Evolutionary conservation across 2,113 vertebrate species (phyloP).

Genomic region (Blennius ocellaris): DNA sequence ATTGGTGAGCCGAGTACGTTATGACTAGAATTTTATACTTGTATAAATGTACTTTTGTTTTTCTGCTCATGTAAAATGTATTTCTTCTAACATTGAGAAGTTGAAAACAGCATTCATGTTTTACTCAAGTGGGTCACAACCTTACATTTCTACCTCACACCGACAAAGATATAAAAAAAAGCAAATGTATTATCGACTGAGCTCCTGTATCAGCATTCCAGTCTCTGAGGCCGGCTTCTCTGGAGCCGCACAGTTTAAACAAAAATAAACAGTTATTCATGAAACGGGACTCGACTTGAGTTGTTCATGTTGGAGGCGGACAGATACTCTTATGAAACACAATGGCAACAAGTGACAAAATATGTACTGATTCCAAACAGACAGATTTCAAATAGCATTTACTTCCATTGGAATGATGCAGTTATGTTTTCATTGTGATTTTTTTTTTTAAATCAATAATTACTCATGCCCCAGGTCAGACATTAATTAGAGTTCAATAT

Average conservation of each 20-base stretch:
- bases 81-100: slow-evolving; percentile 47
- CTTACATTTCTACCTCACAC: slow-evolving; percentile 79
- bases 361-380: no score
- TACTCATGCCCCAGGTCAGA: no score
- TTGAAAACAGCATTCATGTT: slow-evolving; percentile 41
- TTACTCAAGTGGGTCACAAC: slow-evolving; percentile 60
- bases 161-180: slow-evolving; percentile 52
- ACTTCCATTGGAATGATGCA: no score
- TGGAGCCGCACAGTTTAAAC: slow-evolving; percentile 49
- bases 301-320: slow-evolving; percentile 9
- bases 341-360: no score
- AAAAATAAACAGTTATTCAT: slow-evolving; percentile 72
- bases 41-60: slow-evolving; percentile 45
- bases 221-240: slow-evolving; percentile 58
- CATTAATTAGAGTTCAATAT: no score
- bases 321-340: no score
- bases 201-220: slow-evolving; percentile 70
- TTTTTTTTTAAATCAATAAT: no score
- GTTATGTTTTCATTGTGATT: no score
- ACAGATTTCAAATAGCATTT: no score
- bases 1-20: slow-evolving; percentile 43
- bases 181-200: slow-evolving; percentile 62
- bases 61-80: slow-evolving; percentile 39
- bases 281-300: slow-evolving; percentile 37
- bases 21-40: slow-evolving; percentile 54